Percentiles rank a stretch among this genome's conserved stretches.
These are phyloP conservation scores for Mycteria americana DNA, from an alignment of 2,797 vertebrate species.

Conservation along the genomic window DNA sequence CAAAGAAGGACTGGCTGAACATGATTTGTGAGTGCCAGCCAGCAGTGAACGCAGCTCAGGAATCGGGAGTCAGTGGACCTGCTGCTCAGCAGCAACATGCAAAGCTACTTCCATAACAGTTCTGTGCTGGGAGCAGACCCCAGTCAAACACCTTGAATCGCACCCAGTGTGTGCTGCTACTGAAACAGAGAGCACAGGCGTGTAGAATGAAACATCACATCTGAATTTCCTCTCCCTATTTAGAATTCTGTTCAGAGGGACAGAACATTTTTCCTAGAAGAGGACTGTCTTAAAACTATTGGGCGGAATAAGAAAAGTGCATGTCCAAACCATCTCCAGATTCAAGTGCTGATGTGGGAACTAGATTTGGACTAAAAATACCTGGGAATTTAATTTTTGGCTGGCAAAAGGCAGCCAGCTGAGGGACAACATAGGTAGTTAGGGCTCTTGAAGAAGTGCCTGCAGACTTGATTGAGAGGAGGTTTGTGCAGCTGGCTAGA, in stretches of 20 bases:
- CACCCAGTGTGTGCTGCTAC: background rate
- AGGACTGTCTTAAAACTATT: background rate
- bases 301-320: background rate
- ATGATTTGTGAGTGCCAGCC: background rate
- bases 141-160: background rate
- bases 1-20: background rate
- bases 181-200: background rate
- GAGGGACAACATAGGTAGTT: background rate
- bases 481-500: background rate
- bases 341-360: background rate
- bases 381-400: background rate
- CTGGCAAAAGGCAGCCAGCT: background rate
- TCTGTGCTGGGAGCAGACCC: background rate
- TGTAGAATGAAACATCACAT: background rate
- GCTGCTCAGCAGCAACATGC: background rate
- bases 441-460: background rate
- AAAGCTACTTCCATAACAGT: background rate
- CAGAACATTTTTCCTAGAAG: background rate
- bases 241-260: background rate
- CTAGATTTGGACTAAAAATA: background rate
- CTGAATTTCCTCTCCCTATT: background rate
- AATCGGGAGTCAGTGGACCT: background rate
- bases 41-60: background rate
- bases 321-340: background rate
- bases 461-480: background rate